Evolutionary conservation across 1,140 invertebrate genomes (phyloP).

Genomic region (Diorhabda carinulata): DNA sequence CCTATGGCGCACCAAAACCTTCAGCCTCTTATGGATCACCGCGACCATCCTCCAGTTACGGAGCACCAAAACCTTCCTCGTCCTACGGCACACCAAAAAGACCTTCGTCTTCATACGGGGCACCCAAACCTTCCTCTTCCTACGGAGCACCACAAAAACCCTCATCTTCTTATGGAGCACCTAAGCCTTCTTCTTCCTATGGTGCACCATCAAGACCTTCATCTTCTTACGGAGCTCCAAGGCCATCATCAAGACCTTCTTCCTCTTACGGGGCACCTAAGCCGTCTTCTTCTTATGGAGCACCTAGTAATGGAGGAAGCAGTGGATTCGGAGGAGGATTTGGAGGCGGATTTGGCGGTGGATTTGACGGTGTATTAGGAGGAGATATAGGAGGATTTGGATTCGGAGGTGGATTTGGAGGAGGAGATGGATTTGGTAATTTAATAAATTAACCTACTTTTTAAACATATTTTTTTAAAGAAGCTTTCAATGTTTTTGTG

Average conservation of each 20-base stretch:
- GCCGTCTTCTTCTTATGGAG: conserved; percentile 24
- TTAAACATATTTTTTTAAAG: no score
- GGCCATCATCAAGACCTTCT: conserved; percentile 31
- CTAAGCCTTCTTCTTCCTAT: conserved; percentile 25
- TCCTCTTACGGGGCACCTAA: conserved; percentile 41
- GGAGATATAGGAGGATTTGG: conserved; percentile 35
- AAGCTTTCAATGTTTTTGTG: no score
- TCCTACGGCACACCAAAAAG: conserved; percentile 26
- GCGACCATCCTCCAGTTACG: conserved; percentile 22
- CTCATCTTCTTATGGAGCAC: conserved; percentile 41
- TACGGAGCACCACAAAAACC: conserved; percentile 48
- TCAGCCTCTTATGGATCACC: conserved; percentile 47
- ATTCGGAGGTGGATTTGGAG: conserved; percentile 34
- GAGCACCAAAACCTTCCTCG: conserved; percentile 28
- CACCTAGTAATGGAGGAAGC: conserved; percentile 25
- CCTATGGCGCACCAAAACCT: conserved; percentile 34
- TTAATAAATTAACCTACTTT: no score
- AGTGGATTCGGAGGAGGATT: conserved; percentile 31
- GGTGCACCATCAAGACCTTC: conserved; percentile 24
- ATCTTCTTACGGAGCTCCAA: conserved; percentile 28
- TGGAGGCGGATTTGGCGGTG: conserved; percentile 38
- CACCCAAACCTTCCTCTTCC: conserved; percentile 37
- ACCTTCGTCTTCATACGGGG: conserved; percentile 50
- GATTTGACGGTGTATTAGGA: conserved; percentile 25
- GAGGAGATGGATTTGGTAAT: conserved; percentile 13